These are phyloP conservation scores for Sciurus vulgaris DNA, from an alignment of 2,797 vertebrate species.

Conservation along the genomic window DNA sequence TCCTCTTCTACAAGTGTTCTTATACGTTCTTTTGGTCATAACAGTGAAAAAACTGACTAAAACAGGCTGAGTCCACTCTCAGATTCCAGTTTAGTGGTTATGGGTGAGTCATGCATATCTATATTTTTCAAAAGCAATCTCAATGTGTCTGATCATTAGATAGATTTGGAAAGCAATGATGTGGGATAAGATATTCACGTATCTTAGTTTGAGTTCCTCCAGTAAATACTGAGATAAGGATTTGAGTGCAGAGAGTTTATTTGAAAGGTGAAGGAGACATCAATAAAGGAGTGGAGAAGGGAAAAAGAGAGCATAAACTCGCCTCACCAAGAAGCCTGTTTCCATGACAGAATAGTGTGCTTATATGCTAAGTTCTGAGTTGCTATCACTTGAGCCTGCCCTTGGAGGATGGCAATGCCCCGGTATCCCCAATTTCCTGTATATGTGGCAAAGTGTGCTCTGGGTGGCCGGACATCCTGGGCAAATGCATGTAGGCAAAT, in stretches of 20 bases:
- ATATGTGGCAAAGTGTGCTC: background rate
- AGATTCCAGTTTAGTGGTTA: background rate
- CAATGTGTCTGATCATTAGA: background rate
- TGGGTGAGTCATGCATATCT: background rate
- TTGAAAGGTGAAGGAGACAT: background rate
- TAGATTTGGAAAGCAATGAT: background rate
- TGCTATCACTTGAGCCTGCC: background rate
- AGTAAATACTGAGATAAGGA: background rate
- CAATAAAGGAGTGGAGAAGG: background rate
- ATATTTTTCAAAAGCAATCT: background rate
- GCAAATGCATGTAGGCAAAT: background rate
- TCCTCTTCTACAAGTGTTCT: too few relatives aligned
- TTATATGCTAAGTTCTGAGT: background rate
- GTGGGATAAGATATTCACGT: background rate
- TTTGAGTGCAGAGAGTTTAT: background rate
- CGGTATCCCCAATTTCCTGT: background rate
- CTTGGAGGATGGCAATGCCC: too few relatives aligned
- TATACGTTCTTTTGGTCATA: too few relatives aligned
- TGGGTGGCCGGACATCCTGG: background rate
- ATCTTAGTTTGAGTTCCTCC: background rate
- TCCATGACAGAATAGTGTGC: too few relatives aligned
- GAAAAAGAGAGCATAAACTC: background rate
- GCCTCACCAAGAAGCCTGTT: background rate
- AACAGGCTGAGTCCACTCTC: background rate
- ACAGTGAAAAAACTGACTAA: too few relatives aligned